Base-by-base conservation (phyloP, 2,888 invertebrate genomes). In the Podabrus alpinus region DNA sequence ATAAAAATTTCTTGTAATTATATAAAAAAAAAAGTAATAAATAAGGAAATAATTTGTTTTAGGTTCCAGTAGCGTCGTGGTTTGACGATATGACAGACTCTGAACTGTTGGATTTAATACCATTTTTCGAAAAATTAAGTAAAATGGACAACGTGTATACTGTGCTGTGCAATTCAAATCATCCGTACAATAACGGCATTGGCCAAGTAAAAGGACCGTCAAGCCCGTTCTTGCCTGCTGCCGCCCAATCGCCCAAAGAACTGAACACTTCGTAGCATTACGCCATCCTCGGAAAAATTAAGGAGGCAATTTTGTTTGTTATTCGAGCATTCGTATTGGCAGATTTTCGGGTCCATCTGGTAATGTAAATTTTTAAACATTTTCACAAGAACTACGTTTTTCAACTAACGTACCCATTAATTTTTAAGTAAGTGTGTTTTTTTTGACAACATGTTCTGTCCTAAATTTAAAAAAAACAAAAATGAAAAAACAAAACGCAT, bases 21-120 rank as follows among this genome's bases (percentile, higher is more conserved):
- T 4, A 2, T 9, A 24, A 24, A 4, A 9, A 2, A 25, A 11
- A 25, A 11, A 9, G 10, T 25, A 25, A 10, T 61, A 21, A 59
- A 19, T 19, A 15, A 7, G n/a, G n/a, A 15, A 21, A 25, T 17
- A 73, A 66, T 61, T 59, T n/a, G n/a, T 87, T 87, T 1, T 87
- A 95, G 95, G 97, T 99, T 88, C 98, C 99, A 86, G 98, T 99
- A 81, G 96, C 97, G 86, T 98, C 98, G 81, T 99, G 99, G 99
- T 99, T 99, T 89, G 99, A 99, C 89, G 99, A 99, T 89, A 96
- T 96, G 92, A 94, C 94, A 85, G 99, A 99, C 89, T 95, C 96
- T 78, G 99, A 99, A 89, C 92, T 99, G 81, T 91, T 97, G 86
- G 98, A 99, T 90, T 91, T 99, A 87, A 95, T 99, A 88, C 99